Conservation (phyloP, 2,888 invertebrate genomes). For the Arrhopalites spinosus region DNA sequence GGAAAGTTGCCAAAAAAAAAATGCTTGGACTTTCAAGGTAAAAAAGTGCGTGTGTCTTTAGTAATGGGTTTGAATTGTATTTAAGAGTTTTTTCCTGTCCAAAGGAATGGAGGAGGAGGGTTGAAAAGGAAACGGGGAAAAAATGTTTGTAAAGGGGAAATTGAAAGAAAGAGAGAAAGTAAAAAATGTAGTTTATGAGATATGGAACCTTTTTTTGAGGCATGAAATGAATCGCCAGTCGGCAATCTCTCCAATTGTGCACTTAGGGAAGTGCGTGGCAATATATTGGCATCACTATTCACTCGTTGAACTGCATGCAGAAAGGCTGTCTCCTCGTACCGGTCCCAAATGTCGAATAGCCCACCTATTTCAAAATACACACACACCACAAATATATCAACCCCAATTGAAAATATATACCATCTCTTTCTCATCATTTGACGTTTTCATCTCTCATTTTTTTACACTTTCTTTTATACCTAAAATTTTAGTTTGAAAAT, state of each 20-base stretch:
- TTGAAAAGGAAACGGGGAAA: no score
- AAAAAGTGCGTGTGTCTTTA: no score
- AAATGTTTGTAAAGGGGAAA: no score
- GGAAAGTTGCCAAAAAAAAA: no score
- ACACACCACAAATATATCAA: background rate
- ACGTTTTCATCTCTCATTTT: background rate
- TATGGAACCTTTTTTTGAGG: constrained; percentile 82
- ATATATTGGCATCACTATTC: constrained; percentile 79
- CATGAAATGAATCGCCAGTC: constrained; percentile 91
- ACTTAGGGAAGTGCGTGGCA: constrained; percentile 81
- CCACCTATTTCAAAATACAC: constrained; percentile 45
- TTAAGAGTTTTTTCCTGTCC: no score
- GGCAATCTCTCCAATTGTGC: constrained; percentile 89
- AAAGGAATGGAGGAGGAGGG: no score
- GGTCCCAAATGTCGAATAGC: constrained; percentile 54
- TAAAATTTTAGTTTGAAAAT: no score
- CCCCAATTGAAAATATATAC: background rate
- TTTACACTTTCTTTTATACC: no score
- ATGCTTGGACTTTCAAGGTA: no score
- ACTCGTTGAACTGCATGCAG: constrained; percentile 90
- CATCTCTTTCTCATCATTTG: background rate
- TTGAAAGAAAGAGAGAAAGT: constrained; percentile 10
- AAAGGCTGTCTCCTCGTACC: constrained; percentile 78
- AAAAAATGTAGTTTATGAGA: background rate
- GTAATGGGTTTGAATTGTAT: no score